Percentiles rank a stretch among this genome's conserved stretches.
Evolutionary conservation across 92 coral and sea anemone genomes (phyloP).

Genomic region (Palythoa heliodiscus): DNA sequence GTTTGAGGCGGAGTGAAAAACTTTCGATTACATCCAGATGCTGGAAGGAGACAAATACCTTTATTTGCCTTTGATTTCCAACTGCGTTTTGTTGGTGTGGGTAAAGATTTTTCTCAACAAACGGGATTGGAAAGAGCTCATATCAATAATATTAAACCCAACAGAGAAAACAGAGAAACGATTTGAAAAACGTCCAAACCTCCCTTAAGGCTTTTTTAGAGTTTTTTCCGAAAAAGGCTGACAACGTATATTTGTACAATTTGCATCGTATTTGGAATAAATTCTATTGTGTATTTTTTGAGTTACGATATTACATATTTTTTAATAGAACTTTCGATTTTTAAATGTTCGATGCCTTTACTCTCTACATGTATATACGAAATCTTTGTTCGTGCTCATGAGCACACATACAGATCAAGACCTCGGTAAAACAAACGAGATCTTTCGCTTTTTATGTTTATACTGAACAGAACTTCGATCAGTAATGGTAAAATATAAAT

Average conservation of each 20-base stretch:
- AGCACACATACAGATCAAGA: background rate
- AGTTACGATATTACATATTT: background rate
- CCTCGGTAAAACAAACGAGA: background rate
- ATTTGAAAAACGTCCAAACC: background rate
- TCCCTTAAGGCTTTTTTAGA: background rate
- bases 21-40: conserved; percentile 25
- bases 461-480: background rate
- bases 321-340: background rate
- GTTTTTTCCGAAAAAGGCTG: conserved; percentile 6
- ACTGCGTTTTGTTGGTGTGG: conserved; percentile 39
- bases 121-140: background rate
- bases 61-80: conserved; percentile 32
- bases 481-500: conserved; percentile 10
- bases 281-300: conserved; percentile 16
- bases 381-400: background rate
- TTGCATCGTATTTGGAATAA: conserved; percentile 24
- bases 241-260: background rate
- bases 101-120: background rate
- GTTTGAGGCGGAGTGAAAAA: background rate
- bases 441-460: background rate
- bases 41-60: conserved; percentile 10
- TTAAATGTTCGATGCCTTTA: background rate
- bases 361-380: no score
- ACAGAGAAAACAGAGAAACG: conserved; percentile 19
- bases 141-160: background rate